These are phyloP conservation scores for Cataglyphis hispanica DNA, from an alignment of 1,140 invertebrate species.

Conservation along the genomic window DNA sequence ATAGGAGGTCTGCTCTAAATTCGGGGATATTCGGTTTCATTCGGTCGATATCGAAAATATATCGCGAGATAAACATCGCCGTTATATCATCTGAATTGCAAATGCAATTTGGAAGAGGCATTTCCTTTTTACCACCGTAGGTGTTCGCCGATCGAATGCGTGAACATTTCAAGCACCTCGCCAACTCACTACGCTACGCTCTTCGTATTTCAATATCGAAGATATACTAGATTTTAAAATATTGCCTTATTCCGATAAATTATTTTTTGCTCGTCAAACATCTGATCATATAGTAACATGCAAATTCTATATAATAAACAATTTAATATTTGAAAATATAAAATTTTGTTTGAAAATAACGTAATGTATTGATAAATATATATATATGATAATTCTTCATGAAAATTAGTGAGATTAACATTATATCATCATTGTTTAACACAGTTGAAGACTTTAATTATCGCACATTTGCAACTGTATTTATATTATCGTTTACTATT, in stretches of 20 bases:
- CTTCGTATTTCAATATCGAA: conserved; percentile 53
- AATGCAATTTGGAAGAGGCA: conserved; percentile 65
- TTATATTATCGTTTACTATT: background rate
- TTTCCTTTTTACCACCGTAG: conserved; percentile 54
- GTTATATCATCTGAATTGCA: conserved; percentile 66
- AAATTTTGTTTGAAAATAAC: background rate
- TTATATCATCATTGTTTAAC: background rate
- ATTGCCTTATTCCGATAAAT: conserved; percentile 12
- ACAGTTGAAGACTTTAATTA: background rate
- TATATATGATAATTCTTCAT: background rate
- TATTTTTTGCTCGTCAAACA: background rate
- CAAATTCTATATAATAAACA: conserved; percentile 5
- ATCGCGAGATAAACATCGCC: conserved; percentile 67
- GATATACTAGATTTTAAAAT: conserved; percentile 22
- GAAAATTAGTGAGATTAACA: background rate
- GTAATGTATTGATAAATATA: background rate
- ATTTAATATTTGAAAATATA: conserved; percentile 12
- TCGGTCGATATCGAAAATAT: conserved; percentile 57
- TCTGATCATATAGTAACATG: background rate
- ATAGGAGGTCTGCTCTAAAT: conserved; percentile 11
- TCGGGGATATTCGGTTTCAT: conserved; percentile 41
- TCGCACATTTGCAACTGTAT: background rate
- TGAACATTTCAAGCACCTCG: conserved; percentile 40
- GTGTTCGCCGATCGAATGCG: conserved; percentile 29
- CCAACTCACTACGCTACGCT: conserved; percentile 44